phyloP scores from a whole-genome alignment of 1,140 invertebrate species.

The Drosophila ironensis region DNA sequence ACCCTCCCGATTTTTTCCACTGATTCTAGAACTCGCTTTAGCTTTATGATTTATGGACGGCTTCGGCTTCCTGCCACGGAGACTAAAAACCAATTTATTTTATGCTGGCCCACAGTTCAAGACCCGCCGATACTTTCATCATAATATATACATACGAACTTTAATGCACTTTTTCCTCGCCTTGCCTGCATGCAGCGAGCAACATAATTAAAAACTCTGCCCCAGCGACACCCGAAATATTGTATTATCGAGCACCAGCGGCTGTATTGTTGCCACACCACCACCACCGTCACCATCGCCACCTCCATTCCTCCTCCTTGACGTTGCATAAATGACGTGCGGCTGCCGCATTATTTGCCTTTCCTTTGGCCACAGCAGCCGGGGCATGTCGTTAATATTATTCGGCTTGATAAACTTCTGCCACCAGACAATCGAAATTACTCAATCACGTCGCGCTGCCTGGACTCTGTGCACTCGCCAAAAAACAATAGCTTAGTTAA shows the following conservation, averaged over 20 bases:
- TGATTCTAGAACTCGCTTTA: slow-evolving; percentile 15
- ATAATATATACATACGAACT: slow-evolving; percentile 39
- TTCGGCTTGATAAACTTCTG: slow-evolving; percentile 79
- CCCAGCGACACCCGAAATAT: slow-evolving; percentile 47
- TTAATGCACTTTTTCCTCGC: slow-evolving; percentile 7
- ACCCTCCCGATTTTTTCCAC: not conserved
- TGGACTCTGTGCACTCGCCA: slow-evolving; percentile 5
- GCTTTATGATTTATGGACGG: slow-evolving; percentile 31
- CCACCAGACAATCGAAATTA: slow-evolving; percentile 80
- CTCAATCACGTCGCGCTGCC: slow-evolving; percentile 64
- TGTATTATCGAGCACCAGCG: not conserved
- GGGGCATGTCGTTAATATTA: slow-evolving; percentile 77
- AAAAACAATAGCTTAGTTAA: slow-evolving; percentile 5
- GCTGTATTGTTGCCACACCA: no score
- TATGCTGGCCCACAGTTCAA: slow-evolving; percentile 40
- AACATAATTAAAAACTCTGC: slow-evolving; percentile 73
- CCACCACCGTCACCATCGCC: slow-evolving; percentile 2
- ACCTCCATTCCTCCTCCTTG: slow-evolving; percentile 1
- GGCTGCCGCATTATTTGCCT: slow-evolving; percentile 72
- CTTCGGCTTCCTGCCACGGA: slow-evolving; percentile 11
- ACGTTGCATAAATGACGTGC: slow-evolving; percentile 66
- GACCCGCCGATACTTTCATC: slow-evolving; percentile 32
- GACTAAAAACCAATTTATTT: slow-evolving; percentile 52
- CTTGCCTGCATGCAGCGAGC: slow-evolving; percentile 27
- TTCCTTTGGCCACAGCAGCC: slow-evolving; percentile 68